These are phyloP conservation scores for Cryptotermes secundus DNA, from an alignment of 1,140 invertebrate genomes.

Conservation along the genomic window DNA sequence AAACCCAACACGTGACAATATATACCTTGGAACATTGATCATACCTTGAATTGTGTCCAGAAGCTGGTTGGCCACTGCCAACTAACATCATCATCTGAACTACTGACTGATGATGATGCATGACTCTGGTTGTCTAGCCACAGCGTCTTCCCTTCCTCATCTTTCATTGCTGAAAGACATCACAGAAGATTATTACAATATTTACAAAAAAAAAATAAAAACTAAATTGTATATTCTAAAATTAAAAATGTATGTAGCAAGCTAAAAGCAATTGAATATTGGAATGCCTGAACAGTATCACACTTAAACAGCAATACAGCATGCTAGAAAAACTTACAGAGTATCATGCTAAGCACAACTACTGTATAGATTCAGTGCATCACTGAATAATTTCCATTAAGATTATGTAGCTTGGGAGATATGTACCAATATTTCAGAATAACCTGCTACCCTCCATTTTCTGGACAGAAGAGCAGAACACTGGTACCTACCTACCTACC, in stretches of 20 bases:
- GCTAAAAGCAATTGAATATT: no score
- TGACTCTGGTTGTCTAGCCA: conserved; percentile 75
- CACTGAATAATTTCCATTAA: neutral
- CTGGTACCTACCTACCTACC: no score
- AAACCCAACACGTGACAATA: no score
- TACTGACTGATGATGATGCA: conserved; percentile 60
- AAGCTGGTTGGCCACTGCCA: conserved; percentile 79
- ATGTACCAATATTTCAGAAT: no score
- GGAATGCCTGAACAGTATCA: no score
- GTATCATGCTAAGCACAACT: conserved; percentile 7
- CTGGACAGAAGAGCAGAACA: no score
- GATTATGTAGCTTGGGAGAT: no score
- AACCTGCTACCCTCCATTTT: no score
- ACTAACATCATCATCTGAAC: conserved; percentile 60
- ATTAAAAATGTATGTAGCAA: no score
- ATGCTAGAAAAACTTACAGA: neutral
- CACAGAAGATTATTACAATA: neutral
- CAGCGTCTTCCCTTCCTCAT: conserved; percentile 70
- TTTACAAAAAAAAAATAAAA: neutral
- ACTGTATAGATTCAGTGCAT: neutral
- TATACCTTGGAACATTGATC: conserved; percentile 7
- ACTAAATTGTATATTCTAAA: no score
- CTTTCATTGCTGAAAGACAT: conserved; percentile 44
- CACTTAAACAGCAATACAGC: neutral
- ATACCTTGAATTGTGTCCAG: conserved; percentile 75